Base-by-base conservation (phyloP, 2,797 vertebrate genomes). In the Falco biarmicus region DNA sequence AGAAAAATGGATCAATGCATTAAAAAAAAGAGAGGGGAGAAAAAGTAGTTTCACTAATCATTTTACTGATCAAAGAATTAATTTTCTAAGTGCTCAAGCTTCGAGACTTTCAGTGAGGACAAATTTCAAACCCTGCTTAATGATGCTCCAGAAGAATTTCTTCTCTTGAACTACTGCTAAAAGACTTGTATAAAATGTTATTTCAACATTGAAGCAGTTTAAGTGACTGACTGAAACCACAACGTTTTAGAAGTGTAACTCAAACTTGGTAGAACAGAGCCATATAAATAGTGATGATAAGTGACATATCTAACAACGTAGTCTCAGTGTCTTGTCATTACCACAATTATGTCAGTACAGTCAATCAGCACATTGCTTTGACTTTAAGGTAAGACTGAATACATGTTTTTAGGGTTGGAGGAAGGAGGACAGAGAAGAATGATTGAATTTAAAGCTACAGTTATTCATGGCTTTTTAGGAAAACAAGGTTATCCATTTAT, bases 211-310 rank as follows among this genome's bases (percentile, higher is more conserved):
- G 93, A 97, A 97, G 96, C 91, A 96, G 97, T 98, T 98, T 97
- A 98, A 98, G 97, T 96, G 97, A 97, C 97, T 95, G 97, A 97
- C 95, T 97, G 93, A 97, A 98, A 98, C 97, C 97, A 97, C 97
- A 97, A 91, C 84, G 87, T 97, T 96, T 89, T 93, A 97, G 97
- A 97, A 97, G 94, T 95, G 93, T 90, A 98, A 98, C 95, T 97
- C 92, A 90, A 96, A 96, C 94, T 97, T 97, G 97, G 97, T 97
- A 97, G 96, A 97, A 96, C 59, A 32, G 90, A 97, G 90, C 94
- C 97, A 98, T 97, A 97, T 96, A 98, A 97, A 98, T 96, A 98
- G 98, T 83, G 97, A 98, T 96, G 97, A 98, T 98, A 98, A 98
- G 97, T 25, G n/a, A 97, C 97, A 96, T 96, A 98, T 91, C 97